Percentiles rank a stretch among this genome's conserved stretches.
Evolutionary conservation across 2,797 vertebrate species (phyloP).

Genomic region (Pangasius larnaudii): DNA sequence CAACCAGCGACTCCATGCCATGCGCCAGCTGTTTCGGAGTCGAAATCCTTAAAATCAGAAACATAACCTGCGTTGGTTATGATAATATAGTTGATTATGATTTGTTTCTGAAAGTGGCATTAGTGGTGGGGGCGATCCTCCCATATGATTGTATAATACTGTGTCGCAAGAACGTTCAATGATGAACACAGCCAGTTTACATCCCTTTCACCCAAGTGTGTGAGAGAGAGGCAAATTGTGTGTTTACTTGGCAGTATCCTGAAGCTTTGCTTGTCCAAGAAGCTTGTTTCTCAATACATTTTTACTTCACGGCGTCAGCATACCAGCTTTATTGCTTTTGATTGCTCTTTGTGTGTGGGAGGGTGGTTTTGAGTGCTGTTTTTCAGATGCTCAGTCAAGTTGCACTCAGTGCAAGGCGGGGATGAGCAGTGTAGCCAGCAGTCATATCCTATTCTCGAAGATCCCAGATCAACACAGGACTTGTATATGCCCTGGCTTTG

Average conservation of each 20-base stretch:
- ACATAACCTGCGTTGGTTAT: neutral
- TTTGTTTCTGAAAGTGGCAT: neutral
- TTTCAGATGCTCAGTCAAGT: neutral
- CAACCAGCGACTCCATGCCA: neutral
- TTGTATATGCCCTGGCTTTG: neutral
- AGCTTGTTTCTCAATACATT: constrained; percentile 10
- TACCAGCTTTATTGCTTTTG: neutral
- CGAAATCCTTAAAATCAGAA: neutral
- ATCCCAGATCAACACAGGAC: constrained; percentile 8
- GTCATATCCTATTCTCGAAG: constrained; percentile 4
- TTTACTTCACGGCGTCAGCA: neutral
- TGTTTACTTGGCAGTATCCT: neutral
- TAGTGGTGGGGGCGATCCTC: no score
- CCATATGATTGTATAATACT: neutral
- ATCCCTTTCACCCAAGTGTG: neutral
- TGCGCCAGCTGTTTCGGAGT: neutral
- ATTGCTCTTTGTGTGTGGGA: constrained; percentile 9
- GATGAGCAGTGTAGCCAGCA: neutral
- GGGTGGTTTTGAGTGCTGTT: neutral
- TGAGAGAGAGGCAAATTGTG: neutral
- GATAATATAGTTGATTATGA: neutral
- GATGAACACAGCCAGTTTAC: neutral
- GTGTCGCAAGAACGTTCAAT: neutral
- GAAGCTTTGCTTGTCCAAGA: neutral
- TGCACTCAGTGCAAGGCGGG: neutral